Percentiles rank a stretch among this genome's conserved stretches.
phyloP scores from a whole-genome alignment of 2,797 vertebrate species.

The Pseudochaenichthys georgianus region DNA sequence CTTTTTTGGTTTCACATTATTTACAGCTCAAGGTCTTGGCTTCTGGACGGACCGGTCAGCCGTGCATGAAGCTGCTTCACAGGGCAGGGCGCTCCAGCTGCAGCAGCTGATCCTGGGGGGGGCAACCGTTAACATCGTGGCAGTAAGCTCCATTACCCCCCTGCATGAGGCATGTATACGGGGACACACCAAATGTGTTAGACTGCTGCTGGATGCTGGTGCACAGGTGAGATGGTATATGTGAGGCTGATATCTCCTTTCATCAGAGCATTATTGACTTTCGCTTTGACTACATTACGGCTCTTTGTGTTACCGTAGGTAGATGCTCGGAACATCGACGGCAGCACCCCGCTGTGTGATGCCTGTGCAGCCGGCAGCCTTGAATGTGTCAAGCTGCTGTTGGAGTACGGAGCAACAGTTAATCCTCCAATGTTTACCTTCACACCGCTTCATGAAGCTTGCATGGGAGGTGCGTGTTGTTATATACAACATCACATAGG shows the following conservation, averaged over 20 bases:
- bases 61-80: constrained; percentile 91
- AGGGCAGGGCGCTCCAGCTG: constrained; percentile 86
- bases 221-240: constrained; percentile 79
- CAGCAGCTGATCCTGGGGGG: constrained; percentile 90
- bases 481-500: not conserved
- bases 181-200: constrained; percentile 92
- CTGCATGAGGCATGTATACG: constrained; percentile 93
- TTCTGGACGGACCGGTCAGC: constrained; percentile 89
- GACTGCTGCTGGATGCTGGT: constrained; percentile 91
- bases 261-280: not conserved
- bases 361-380: constrained; percentile 94
- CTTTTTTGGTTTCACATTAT: constrained; percentile 20
- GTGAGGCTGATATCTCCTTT: not conserved
- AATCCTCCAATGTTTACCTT: constrained; percentile 94
- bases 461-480: constrained; percentile 90
- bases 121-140: constrained; percentile 92
- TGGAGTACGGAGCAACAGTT: constrained; percentile 92
- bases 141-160: constrained; percentile 94
- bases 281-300: not conserved
- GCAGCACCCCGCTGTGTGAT: constrained; percentile 95
- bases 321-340: constrained; percentile 94
- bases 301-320: constrained; percentile 81
- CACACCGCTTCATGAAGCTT: constrained; percentile 95
- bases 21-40: constrained; percentile 82
- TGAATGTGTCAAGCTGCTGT: constrained; percentile 91